Percentiles rank a stretch among this genome's conserved stretches.
Conservation (phyloP, 2,888 invertebrate genomes). For the Aporophyla nigra region DNA sequence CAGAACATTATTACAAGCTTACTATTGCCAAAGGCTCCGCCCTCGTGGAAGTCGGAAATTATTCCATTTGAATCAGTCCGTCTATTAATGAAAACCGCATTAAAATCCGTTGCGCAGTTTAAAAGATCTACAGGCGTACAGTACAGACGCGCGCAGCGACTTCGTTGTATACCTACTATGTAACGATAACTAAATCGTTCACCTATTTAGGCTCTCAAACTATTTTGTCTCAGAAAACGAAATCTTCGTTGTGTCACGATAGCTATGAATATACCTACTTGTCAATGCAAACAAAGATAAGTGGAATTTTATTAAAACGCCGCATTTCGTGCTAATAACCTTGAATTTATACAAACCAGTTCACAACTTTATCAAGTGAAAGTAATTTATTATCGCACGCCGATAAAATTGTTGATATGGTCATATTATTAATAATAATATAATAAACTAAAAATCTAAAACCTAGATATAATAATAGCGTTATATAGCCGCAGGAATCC, state of each 20-base stretch:
- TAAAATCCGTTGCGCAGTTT: too few species aligned
- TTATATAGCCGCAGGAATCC: too few species aligned
- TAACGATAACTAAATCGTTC: conserved; percentile 1
- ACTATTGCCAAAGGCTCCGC: too few species aligned
- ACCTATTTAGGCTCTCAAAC: background rate
- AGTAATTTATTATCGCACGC: conserved; percentile 48
- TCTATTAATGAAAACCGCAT: too few species aligned
- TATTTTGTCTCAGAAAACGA: background rate
- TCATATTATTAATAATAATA: conserved; percentile 22
- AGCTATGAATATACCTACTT: background rate
- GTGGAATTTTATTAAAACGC: conserved; percentile 28
- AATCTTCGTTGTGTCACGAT: conserved; percentile 5
- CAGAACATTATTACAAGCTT: background rate
- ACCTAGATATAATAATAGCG: background rate
- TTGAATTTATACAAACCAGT: conserved; percentile 55
- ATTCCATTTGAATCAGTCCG: too few species aligned
- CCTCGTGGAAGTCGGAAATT: too few species aligned
- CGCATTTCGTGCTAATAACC: conserved; percentile 42
- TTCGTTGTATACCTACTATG: too few species aligned
- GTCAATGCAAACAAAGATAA: conserved; percentile 27
- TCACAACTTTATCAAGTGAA: conserved; percentile 54
- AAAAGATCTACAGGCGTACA: too few species aligned
- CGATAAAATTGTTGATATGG: conserved; percentile 53
- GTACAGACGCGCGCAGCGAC: too few species aligned
- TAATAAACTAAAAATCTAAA: too few species aligned